These are phyloP conservation scores for Gallinago nigripennis DNA, from an alignment of 2,797 vertebrate genomes.

Conservation along the genomic window DNA sequence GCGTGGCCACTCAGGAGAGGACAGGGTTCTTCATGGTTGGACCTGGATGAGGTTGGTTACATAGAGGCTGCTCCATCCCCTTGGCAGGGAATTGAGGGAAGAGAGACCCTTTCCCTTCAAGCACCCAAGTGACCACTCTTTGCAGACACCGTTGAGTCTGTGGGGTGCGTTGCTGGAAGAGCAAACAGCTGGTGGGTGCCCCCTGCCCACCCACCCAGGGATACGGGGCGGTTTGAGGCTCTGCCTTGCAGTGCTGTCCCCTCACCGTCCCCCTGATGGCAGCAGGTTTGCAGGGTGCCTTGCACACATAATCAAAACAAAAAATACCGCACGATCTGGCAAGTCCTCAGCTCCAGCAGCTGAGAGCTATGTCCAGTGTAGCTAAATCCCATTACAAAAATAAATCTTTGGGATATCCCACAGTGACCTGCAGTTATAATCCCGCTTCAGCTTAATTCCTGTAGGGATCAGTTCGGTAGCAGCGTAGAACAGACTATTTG, in stretches of 20 bases:
- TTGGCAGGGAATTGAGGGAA: neutral
- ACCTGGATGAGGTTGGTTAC: neutral
- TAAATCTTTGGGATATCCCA: neutral
- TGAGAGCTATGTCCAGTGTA: neutral
- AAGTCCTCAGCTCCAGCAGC: neutral
- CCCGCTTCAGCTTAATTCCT: neutral
- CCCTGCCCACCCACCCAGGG: neutral
- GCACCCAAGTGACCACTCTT: neutral
- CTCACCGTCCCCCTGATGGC: neutral
- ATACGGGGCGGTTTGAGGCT: neutral
- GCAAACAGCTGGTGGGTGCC: neutral
- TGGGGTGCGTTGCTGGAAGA: accelerated
- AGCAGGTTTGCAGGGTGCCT: neutral
- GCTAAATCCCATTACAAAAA: neutral
- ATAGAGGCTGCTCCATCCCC: neutral
- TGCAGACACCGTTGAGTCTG: accelerated
- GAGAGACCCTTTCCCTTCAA: neutral
- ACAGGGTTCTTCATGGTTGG: accelerated
- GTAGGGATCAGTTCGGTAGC: neutral
- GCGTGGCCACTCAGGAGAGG: neutral
- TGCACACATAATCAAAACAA: neutral
- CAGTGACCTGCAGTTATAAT: neutral
- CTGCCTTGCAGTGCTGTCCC: too few relatives aligned
- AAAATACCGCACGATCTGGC: neutral
- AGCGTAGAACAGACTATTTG: neutral